Conservation (phyloP, 2,113 vertebrate species). For the Megaceryle maxima region DNA sequence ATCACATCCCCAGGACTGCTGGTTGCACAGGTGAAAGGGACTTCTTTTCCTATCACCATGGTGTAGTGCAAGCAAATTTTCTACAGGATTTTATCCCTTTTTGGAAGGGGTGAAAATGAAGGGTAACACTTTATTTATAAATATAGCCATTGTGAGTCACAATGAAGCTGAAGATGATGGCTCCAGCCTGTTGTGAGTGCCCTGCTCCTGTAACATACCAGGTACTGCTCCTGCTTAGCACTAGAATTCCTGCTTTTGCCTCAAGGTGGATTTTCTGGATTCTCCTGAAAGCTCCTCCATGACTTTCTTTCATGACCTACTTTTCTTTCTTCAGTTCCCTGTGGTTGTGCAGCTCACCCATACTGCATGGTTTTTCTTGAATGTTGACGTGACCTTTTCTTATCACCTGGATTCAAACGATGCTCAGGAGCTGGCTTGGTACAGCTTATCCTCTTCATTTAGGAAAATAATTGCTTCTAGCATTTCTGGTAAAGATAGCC, state of each 20-base stretch:
- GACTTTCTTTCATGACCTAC: background rate
- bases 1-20: background rate
- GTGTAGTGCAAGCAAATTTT: background rate
- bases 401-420: background rate
- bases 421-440: background rate
- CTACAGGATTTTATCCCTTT: background rate
- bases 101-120: background rate
- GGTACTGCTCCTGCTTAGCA: background rate
- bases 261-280: background rate
- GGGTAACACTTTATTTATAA: no score
- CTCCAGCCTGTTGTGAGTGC: fast-evolving
- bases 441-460: background rate
- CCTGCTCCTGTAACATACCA: fast-evolving
- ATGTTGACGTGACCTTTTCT: background rate
- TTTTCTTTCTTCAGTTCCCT: background rate
- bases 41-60: background rate
- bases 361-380: background rate
- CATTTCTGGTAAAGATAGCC: background rate
- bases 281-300: background rate
- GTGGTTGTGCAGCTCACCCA: background rate
- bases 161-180: background rate
- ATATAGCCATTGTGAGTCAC: fast-evolving
- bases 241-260: background rate
- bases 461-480: background rate
- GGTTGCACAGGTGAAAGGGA: background rate